phyloP scores from a whole-genome alignment of 1,140 invertebrate species.

The Trachelipus rathkii region DNA sequence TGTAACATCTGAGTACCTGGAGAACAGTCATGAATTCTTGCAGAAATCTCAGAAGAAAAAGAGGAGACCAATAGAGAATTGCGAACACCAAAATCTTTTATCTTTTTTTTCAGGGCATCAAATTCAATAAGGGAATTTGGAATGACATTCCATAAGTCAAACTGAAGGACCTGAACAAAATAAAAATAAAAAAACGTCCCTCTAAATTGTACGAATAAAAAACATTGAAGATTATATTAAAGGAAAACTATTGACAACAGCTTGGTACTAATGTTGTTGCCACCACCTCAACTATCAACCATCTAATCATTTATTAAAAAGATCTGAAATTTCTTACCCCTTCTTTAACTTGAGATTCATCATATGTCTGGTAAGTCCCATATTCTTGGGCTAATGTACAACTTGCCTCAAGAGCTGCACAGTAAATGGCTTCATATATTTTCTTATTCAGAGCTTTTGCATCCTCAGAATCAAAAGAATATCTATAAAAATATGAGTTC shows the following conservation, averaged over 20 bases:
- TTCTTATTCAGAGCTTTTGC: slow-evolving; percentile 84
- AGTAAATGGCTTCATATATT: slow-evolving; percentile 98
- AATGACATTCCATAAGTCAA: slow-evolving; percentile 93
- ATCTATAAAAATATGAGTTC: neutral
- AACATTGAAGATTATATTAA: too few species aligned
- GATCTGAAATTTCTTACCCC: slow-evolving; percentile 58
- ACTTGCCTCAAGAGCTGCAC: slow-evolving; percentile 87
- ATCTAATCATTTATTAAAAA: neutral
- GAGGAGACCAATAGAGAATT: slow-evolving; percentile 93
- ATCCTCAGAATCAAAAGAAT: slow-evolving; percentile 57
- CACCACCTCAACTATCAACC: too few species aligned
- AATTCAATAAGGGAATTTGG: slow-evolving; percentile 88
- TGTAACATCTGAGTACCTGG: slow-evolving; percentile 98
- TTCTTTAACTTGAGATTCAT: slow-evolving; percentile 84
- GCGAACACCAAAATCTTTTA: slow-evolving; percentile 81
- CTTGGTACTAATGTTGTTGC: too few species aligned
- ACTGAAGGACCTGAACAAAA: slow-evolving; percentile 69
- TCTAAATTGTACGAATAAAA: neutral
- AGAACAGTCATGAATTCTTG: slow-evolving; percentile 97
- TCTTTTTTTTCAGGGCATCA: slow-evolving; percentile 73
- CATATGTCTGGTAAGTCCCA: slow-evolving; percentile 85
- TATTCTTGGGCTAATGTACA: slow-evolving; percentile 86
- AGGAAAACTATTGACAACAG: too few species aligned
- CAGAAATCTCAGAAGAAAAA: slow-evolving; percentile 98
- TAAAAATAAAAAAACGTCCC: neutral